A percentile compares a stretch with the other conserved stretches of the same genome.
phyloP scores from a whole-genome alignment of 2,113 vertebrate genomes.

The Pollachius pollachius region DNA sequence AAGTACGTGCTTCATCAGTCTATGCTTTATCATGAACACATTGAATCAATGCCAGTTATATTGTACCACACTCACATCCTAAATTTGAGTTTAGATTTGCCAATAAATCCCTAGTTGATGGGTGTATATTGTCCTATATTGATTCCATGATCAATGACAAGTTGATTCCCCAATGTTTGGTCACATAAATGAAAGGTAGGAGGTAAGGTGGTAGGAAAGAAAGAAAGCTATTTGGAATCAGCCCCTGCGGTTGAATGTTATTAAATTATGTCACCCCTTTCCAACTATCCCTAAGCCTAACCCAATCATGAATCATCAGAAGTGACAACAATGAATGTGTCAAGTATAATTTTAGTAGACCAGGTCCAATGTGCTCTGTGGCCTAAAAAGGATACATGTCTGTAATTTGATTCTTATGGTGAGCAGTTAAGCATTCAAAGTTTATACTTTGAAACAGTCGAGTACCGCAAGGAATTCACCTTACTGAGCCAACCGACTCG shows the following conservation, averaged over 20 bases:
- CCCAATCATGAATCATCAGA: constrained; percentile 30
- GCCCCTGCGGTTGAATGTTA: constrained; percentile 25
- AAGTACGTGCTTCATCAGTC: too few species aligned
- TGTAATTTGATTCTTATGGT: constrained; percentile 22
- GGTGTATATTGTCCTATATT: too few species aligned
- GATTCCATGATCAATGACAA: too few species aligned
- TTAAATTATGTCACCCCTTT: constrained; percentile 17
- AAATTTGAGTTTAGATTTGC: too few species aligned
- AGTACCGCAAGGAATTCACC: constrained; percentile 28
- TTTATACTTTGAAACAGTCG: constrained; percentile 8
- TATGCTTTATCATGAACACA: too few species aligned
- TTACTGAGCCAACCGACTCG: constrained; percentile 17
- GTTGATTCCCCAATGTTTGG: too few species aligned
- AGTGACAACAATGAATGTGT: background rate
- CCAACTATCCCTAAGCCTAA: constrained; percentile 2
- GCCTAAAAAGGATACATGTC: constrained; percentile 56
- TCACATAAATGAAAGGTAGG: constrained; percentile 7
- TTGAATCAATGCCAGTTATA: too few species aligned
- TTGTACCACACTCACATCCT: too few species aligned
- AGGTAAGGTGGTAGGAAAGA: constrained; percentile 28
- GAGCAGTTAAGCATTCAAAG: constrained; percentile 16
- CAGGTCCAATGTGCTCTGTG: constrained; percentile 4
- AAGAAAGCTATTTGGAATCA: constrained; percentile 39
- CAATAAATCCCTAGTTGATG: too few species aligned
- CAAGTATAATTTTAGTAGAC: background rate